A percentile compares a stretch with the other conserved stretches of the same genome.
phyloP scores from a whole-genome alignment of 2,888 invertebrate genomes.

The Dilophus febrilis region DNA sequence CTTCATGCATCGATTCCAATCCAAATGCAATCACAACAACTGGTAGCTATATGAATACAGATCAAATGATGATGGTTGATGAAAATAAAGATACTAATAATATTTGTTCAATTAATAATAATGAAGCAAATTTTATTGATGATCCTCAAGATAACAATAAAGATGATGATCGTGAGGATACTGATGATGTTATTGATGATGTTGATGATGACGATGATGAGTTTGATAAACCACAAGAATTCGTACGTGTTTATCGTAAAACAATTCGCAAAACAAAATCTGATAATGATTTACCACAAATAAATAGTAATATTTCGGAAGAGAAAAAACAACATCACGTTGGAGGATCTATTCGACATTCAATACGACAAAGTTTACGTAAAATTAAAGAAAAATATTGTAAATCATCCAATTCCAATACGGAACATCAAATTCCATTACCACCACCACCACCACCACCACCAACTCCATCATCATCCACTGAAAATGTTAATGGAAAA shows the following conservation, averaged over 20 bases:
- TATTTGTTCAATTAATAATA: slow-evolving; percentile 4
- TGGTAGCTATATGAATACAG: too few species aligned
- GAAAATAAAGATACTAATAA: slow-evolving; percentile 1
- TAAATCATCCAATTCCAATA: too few species aligned
- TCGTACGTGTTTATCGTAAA: slow-evolving; percentile 24
- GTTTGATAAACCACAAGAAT: slow-evolving; percentile 22
- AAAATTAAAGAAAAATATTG: too few species aligned
- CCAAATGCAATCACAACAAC: neutral
- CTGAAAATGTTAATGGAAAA: neutral
- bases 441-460: too few species aligned
- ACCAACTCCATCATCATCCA: too few species aligned
- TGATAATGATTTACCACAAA: neutral
- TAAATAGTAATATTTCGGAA: too few species aligned
- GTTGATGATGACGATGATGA: slow-evolving; percentile 17
- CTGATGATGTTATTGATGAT: slow-evolving; percentile 1
- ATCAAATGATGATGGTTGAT: neutral
- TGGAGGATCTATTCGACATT: too few species aligned
- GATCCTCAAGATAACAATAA: slow-evolving; percentile 3
- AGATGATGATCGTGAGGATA: neutral
- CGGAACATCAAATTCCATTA: too few species aligned
- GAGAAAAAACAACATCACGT: too few species aligned
- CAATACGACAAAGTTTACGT: neutral
- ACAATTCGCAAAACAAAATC: slow-evolving; percentile 3
- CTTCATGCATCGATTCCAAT: neutral
- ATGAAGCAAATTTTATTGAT: neutral